These are phyloP conservation scores for Nowickia ferox DNA, from an alignment of 2,888 invertebrate genomes.

Conservation along the genomic window DNA sequence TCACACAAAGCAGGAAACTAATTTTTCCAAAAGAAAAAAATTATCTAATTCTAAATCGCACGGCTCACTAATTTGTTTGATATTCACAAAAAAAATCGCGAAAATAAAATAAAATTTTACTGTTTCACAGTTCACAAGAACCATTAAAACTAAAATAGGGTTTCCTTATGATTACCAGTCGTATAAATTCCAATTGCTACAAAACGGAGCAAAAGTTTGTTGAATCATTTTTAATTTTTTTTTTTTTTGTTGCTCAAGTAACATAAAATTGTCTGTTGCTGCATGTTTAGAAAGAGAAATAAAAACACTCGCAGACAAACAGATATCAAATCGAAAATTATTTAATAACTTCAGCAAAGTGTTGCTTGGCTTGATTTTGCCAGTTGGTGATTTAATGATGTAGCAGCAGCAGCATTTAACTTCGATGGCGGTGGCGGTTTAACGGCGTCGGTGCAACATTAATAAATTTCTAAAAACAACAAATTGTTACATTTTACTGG, in stretches of 20 bases:
- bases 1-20: no score
- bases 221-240: not conserved
- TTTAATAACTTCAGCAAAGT: conserved; percentile 76
- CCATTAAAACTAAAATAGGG: conserved; percentile 34
- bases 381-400: conserved; percentile 20
- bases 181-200: conserved; percentile 40
- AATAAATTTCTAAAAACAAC: conserved; percentile 79
- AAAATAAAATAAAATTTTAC: not conserved
- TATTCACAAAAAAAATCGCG: not conserved
- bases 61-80: not conserved
- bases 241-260: not conserved
- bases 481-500: conserved; percentile 80
- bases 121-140: conserved; percentile 45
- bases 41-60: no score
- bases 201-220: not conserved
- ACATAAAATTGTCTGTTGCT: conserved; percentile 16
- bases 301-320: not conserved
- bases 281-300: not conserved
- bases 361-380: conserved; percentile 56
- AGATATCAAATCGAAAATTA: conserved; percentile 46
- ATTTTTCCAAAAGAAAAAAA: no score
- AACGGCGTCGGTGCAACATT: conserved; percentile 73
- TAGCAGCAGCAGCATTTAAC: conserved; percentile 25
- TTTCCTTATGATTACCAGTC: conserved; percentile 5
- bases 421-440: conserved; percentile 59